These are phyloP conservation scores for Eupeodes luniger DNA, from an alignment of 2,888 invertebrate species.

Conservation along the genomic window DNA sequence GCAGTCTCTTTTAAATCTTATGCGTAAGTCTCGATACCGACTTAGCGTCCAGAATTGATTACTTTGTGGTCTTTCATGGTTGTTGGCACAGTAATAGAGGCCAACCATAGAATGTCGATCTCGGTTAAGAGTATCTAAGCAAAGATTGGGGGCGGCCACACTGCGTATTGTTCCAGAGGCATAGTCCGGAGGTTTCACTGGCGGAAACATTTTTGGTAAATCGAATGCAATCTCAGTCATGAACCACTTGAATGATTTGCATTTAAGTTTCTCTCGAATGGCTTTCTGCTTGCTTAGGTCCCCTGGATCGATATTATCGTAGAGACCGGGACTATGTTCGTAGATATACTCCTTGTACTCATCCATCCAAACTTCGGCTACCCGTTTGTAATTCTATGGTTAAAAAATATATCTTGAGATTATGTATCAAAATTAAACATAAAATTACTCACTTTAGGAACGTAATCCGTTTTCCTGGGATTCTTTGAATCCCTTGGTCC, in stretches of 20 bases:
- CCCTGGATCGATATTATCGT: conserved; percentile 87
- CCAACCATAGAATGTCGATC: conserved; percentile 82
- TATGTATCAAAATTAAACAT: no score
- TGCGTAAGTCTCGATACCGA: conserved; percentile 83
- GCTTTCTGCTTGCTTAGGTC: conserved; percentile 92
- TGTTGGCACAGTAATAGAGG: conserved; percentile 81
- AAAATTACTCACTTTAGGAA: conserved; percentile 83
- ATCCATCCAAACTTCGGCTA: conserved; percentile 99
- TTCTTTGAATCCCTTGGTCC: conserved; percentile 93
- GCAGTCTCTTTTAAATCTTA: conserved; percentile 90
- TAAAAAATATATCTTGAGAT: conserved; percentile 3
- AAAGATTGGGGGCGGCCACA: conserved; percentile 87
- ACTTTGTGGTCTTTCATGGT: conserved; percentile 80
- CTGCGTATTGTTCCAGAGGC: conserved; percentile 92
- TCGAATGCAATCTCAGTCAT: conserved; percentile 97
- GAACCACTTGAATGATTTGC: conserved; percentile 98
- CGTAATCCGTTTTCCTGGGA: conserved; percentile 95
- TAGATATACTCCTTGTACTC: conserved; percentile 96
- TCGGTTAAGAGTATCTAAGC: conserved; percentile 89
- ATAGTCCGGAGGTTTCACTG: conserved; percentile 93
- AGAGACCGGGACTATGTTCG: conserved; percentile 89
- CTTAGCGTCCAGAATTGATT: conserved; percentile 83
- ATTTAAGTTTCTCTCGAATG: conserved; percentile 90
- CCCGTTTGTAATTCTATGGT: conserved; percentile 93
- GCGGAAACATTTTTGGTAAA: conserved; percentile 93